phyloP scores from a whole-genome alignment of 2,888 invertebrate species.

The Acrocera orbiculus region DNA sequence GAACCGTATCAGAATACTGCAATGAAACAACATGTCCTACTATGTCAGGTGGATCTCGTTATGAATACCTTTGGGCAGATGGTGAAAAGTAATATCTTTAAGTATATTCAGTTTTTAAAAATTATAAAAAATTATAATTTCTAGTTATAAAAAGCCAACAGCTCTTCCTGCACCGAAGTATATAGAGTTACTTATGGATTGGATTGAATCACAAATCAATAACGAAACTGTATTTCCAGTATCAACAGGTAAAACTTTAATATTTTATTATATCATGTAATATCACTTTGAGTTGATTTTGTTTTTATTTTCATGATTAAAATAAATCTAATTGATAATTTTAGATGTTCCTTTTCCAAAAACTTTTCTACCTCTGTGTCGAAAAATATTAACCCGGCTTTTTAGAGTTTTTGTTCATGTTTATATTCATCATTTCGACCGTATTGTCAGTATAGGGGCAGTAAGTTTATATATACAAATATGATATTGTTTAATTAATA shows the following conservation, averaged over 20 bases:
- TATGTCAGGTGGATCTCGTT: constrained; percentile 78
- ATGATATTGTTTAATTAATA: too few relatives aligned
- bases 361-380: constrained; percentile 56
- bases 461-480: constrained; percentile 37
- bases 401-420: constrained; percentile 87
- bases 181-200: constrained; percentile 71
- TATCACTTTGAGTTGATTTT: constrained; percentile 1
- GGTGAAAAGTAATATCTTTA: constrained; percentile 38
- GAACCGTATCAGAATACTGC: constrained; percentile 72
- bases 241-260: constrained; percentile 36
- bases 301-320: neutral
- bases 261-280: neutral
- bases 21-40: constrained; percentile 68
- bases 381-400: constrained; percentile 72
- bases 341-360: constrained; percentile 74
- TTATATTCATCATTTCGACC: constrained; percentile 87
- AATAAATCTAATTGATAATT: constrained; percentile 1
- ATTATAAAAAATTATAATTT: neutral
- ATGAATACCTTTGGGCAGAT: constrained; percentile 85
- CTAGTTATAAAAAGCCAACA: constrained; percentile 55
- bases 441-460: constrained; percentile 69
- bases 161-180: constrained; percentile 69
- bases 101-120: neutral
- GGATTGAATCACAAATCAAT: constrained; percentile 82
- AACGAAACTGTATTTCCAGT: constrained; percentile 74